Evolutionary conservation across 2,888 invertebrate species (phyloP), one percentile per base, ranked within the genome.

Genomic region (Trachelus iudaicus): DNA sequence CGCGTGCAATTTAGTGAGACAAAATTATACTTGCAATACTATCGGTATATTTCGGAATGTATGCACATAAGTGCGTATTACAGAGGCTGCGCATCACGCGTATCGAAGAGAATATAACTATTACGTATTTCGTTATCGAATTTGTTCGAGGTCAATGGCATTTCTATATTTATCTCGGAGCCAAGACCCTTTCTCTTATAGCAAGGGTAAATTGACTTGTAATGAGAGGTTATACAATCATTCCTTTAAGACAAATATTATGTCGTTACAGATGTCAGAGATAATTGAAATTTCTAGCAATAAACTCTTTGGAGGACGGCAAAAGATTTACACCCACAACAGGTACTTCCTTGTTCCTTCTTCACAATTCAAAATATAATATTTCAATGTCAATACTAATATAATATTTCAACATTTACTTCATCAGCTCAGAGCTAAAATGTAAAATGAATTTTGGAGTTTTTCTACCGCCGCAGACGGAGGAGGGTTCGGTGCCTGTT

Each of bases 371-470:
- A 33, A 23, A 69, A 69, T 31, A 69, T 30, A 15, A 69, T 33
- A 69, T 23, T 33, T 13, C 15, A 33, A 69, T 13, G 2, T n/a
- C 33, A 31, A 11, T 31, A 69, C 71, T 31, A 69, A 69, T 69
- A n/a, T 69, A 33, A 69, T 40, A 69, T 69, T 69, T 3, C n/a
- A 33, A 33, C 33, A 69, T 69, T 69, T 69, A 69, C 71, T 69
- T 80, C 84, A 85, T 56, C 81, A 95, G 98, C 78, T 91, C 93
- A 35, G 95, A 95, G 85, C 90, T 98, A 80, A 95, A 96, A 89
- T 99, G 98, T 91, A 94, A 94, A 83, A 99, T 98, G 97, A 98
- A 96, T 88, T 98, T 99, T 92, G 97, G 97, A 0, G 93, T 98
- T 69, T 99, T 95, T 89, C 89, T 99, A 76, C 99, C 99, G 30